A percentile compares a stretch with the other conserved stretches of the same genome.
Conservation (phyloP, 2,888 invertebrate genomes). For the Nudaria mundana region DNA sequence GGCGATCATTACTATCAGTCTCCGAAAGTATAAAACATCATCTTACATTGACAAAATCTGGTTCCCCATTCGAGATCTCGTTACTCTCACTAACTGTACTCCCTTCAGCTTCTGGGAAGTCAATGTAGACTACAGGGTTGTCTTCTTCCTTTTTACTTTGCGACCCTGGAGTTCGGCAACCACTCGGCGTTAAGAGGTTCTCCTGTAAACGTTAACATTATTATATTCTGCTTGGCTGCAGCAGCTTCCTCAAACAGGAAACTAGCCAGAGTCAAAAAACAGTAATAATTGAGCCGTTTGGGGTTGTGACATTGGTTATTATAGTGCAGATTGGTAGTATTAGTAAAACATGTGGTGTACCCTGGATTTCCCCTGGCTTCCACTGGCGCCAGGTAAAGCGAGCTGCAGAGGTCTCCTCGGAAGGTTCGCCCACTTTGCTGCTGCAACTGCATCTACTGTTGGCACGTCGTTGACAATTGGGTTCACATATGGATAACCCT, state of each 20-base stretch:
- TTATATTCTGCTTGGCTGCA: no score
- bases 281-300: no score
- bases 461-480: slow-evolving; percentile 51
- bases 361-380: slow-evolving; percentile 7
- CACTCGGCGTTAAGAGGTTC: neutral
- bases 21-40: no score
- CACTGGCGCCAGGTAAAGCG: slow-evolving; percentile 7
- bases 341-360: no score
- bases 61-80: slow-evolving; percentile 19
- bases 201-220: neutral
- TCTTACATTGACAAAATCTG: slow-evolving; percentile 44
- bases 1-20: no score
- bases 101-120: slow-evolving; percentile 44
- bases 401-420: slow-evolving; percentile 38
- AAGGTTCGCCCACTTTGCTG: slow-evolving; percentile 45
- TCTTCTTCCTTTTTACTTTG: slow-evolving; percentile 32
- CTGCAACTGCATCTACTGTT: slow-evolving; percentile 38
- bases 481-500: slow-evolving; percentile 59
- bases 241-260: no score
- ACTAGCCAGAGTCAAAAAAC: no score
- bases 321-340: no score
- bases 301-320: no score
- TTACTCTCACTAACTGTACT: slow-evolving; percentile 35
- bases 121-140: slow-evolving; percentile 50
- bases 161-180: slow-evolving; percentile 8